These are phyloP conservation scores for Cheilosia grossa DNA, from an alignment of 2,888 invertebrate species.

Conservation along the genomic window DNA sequence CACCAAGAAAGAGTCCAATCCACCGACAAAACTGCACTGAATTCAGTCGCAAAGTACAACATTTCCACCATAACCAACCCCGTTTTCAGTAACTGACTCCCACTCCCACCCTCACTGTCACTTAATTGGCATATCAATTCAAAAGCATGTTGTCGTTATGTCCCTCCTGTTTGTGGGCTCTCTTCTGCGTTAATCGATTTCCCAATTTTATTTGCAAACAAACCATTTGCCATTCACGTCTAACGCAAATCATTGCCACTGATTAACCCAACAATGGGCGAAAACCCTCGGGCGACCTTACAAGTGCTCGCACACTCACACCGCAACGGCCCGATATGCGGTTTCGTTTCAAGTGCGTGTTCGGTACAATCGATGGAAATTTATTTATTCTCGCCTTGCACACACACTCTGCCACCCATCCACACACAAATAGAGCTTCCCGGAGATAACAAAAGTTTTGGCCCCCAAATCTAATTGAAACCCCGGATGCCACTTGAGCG, in stretches of 20 bases:
- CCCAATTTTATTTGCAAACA: conserved; percentile 67
- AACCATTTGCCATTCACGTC: conserved; percentile 66
- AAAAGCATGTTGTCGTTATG: conserved; percentile 20
- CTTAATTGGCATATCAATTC: conserved; percentile 62
- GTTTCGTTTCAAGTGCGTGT: conserved; percentile 56
- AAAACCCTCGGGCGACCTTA: conserved; percentile 60
- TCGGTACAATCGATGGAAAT: conserved; percentile 48
- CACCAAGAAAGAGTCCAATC: no score
- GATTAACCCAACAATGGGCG: conserved; percentile 68
- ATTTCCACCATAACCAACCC: no score
- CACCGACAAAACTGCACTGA: no score
- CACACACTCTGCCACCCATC: not conserved
- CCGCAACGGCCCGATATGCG: conserved; percentile 18
- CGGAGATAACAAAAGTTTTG: conserved; percentile 61
- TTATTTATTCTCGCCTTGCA: conserved; percentile 43
- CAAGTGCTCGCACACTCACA: conserved; percentile 14
- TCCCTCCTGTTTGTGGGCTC: not conserved
- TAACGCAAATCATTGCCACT: conserved; percentile 70
- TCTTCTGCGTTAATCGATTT: conserved; percentile 54
- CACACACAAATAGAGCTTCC: conserved; percentile 17
- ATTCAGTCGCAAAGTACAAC: no score
- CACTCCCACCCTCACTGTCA: conserved; percentile 1
- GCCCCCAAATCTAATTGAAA: conserved; percentile 61
- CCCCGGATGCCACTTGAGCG: conserved; percentile 38
- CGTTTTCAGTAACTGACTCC: no score